These are phyloP conservation scores for Oedothorax gibbosus DNA, from an alignment of 1,140 invertebrate species.

Conservation along the genomic window DNA sequence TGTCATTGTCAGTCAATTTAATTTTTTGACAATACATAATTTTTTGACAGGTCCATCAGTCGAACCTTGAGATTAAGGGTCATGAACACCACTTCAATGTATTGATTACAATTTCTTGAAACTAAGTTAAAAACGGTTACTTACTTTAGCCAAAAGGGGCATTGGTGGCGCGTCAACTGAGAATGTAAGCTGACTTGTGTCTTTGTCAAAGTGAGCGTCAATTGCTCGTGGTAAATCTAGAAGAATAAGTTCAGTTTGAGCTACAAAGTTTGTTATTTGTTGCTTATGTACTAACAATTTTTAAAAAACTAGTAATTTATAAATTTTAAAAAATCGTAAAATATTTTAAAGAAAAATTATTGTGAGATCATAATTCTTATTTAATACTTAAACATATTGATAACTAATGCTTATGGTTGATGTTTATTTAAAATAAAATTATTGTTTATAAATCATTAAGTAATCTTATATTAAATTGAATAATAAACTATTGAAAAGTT, in stretches of 20 bases:
- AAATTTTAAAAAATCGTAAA: no score
- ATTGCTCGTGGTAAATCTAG: conserved; percentile 78
- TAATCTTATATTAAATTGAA: not conserved
- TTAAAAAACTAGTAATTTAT: not conserved
- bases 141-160: conserved; percentile 76
- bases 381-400: no score
- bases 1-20: no score
- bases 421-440: no score
- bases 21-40: no score
- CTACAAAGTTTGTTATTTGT: not conserved
- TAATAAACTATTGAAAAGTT: not conserved
- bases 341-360: no score
- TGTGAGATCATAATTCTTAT: no score
- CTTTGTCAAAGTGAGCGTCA: conserved; percentile 71
- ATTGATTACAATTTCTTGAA: not conserved
- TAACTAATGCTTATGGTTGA: no score
- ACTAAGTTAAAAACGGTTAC: not conserved
- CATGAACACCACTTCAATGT: no score
- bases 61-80: no score
- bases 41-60: no score
- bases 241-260: not conserved
- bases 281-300: not conserved
- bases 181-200: conserved; percentile 79
- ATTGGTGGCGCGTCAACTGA: conserved; percentile 74
- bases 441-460: no score